A percentile compares a stretch with the other conserved stretches of the same genome.
phyloP scores from a whole-genome alignment of 1,140 invertebrate species.

The Augochlora pura region DNA sequence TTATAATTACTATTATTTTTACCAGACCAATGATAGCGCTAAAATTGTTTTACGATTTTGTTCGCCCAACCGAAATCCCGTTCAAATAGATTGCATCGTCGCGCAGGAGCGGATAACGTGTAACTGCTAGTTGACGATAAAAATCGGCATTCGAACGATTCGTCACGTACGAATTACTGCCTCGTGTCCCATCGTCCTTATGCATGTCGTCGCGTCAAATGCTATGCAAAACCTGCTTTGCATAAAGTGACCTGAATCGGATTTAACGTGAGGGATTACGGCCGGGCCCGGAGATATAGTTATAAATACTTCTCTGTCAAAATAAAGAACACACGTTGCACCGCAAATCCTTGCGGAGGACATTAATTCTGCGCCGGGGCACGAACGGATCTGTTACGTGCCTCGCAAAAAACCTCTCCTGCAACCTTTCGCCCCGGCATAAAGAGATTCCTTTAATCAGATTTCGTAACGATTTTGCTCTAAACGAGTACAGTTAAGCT shows the following conservation, averaged over 20 bases:
- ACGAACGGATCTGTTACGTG: neutral
- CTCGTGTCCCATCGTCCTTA: slow-evolving; percentile 29
- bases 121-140: neutral
- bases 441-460: too few relatives aligned
- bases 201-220: slow-evolving; percentile 45
- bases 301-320: slow-evolving; percentile 56
- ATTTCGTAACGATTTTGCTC: too few relatives aligned
- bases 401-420: neutral
- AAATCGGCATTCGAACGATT: neutral
- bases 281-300: slow-evolving; percentile 15
- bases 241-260: slow-evolving; percentile 64
- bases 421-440: too few relatives aligned
- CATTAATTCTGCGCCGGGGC: slow-evolving; percentile 28
- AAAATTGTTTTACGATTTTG: too few relatives aligned
- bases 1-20: too few relatives aligned
- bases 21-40: too few relatives aligned
- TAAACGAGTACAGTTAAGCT: too few relatives aligned
- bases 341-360: slow-evolving; percentile 17
- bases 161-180: slow-evolving; percentile 49
- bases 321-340: slow-evolving; percentile 38
- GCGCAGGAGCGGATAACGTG: neutral
- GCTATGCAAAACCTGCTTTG: slow-evolving; percentile 63
- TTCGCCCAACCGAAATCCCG: too few relatives aligned
- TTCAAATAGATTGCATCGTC: too few relatives aligned
- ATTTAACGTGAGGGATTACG: slow-evolving; percentile 44